phyloP scores from a whole-genome alignment of 2,888 invertebrate species.

The Auanema freiburgensis region DNA sequence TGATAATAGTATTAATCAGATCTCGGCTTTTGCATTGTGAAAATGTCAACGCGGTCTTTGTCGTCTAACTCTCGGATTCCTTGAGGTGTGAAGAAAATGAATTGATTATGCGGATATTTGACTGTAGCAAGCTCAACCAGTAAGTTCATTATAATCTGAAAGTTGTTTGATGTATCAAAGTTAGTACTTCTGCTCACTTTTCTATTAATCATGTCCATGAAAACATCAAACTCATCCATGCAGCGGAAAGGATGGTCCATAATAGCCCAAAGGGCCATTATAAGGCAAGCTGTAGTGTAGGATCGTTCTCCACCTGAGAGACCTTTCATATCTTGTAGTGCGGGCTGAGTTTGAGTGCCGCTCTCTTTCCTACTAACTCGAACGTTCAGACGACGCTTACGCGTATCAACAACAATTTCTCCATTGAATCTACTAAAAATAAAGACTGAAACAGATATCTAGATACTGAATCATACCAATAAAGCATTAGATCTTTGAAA shows the following conservation, averaged over 20 bases:
- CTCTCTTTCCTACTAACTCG: conserved; percentile 16
- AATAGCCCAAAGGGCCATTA: conserved; percentile 89
- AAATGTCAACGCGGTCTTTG: conserved; percentile 36
- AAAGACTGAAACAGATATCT: neutral
- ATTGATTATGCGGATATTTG: conserved; percentile 50
- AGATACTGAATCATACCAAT: conserved; percentile 5
- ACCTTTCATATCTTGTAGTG: conserved; percentile 62
- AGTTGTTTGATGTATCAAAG: too few relatives aligned
- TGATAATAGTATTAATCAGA: neutral
- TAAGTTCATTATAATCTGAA: conserved; percentile 57
- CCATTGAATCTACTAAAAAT: conserved; percentile 26
- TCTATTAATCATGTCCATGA: conserved; percentile 59
- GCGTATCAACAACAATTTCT: conserved; percentile 25
- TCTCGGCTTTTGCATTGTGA: conserved; percentile 39
- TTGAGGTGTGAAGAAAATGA: conserved; percentile 63
- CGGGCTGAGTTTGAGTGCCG: neutral
- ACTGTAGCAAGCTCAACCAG: conserved; percentile 51
- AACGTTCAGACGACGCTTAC: conserved; percentile 24
- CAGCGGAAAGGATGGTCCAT: conserved; percentile 84
- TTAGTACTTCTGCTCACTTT: conserved; percentile 24
- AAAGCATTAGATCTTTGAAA: conserved; percentile 30
- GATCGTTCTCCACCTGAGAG: conserved; percentile 89
- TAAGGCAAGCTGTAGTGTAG: conserved; percentile 89
- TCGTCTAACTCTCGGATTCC: conserved; percentile 50
- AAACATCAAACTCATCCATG: conserved; percentile 55